phyloP scores from a whole-genome alignment of 2,888 invertebrate species.

The Pseudoips prasinana region DNA sequence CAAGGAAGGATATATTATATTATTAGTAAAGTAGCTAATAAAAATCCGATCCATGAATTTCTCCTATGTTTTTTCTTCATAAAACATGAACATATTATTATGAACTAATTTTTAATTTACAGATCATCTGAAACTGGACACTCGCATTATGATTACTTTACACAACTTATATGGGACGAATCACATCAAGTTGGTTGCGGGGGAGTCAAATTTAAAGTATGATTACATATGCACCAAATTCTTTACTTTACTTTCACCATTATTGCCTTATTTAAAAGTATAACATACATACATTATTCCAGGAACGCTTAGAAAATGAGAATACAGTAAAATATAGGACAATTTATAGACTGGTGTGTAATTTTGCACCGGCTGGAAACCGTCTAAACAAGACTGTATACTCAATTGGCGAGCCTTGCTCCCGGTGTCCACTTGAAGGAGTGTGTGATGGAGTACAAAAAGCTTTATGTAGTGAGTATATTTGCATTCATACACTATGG shows the following conservation, averaged over 20 bases:
- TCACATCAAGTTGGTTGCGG: slow-evolving; percentile 65
- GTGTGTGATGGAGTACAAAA: slow-evolving; percentile 47
- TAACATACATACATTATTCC: slow-evolving; percentile 3
- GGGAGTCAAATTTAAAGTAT: slow-evolving; percentile 63
- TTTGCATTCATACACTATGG: no score
- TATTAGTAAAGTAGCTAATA: no score
- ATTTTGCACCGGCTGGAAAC: slow-evolving; percentile 67
- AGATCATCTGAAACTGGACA: slow-evolving; percentile 43
- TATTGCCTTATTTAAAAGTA: neutral
- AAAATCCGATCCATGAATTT: no score
- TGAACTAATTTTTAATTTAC: no score
- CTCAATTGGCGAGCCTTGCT: slow-evolving; percentile 51
- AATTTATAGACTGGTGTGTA: slow-evolving; percentile 66
- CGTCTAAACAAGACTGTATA: slow-evolving; percentile 50
- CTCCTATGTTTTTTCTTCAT: no score
- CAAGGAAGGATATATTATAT: no score
- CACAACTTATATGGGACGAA: slow-evolving; percentile 67
- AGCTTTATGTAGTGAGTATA: slow-evolving; percentile 56
- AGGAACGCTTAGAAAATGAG: slow-evolving; percentile 43
- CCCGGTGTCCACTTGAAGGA: slow-evolving; percentile 45
- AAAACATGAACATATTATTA: no score
- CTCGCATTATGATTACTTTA: slow-evolving; percentile 65
- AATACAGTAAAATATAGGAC: slow-evolving; percentile 42
- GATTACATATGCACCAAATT: neutral
- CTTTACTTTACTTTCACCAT: neutral